Evolutionary conservation across 2,888 invertebrate genomes (phyloP), one percentile per base, ranked within the genome.

Genomic region (Rotaria macrura): DNA sequence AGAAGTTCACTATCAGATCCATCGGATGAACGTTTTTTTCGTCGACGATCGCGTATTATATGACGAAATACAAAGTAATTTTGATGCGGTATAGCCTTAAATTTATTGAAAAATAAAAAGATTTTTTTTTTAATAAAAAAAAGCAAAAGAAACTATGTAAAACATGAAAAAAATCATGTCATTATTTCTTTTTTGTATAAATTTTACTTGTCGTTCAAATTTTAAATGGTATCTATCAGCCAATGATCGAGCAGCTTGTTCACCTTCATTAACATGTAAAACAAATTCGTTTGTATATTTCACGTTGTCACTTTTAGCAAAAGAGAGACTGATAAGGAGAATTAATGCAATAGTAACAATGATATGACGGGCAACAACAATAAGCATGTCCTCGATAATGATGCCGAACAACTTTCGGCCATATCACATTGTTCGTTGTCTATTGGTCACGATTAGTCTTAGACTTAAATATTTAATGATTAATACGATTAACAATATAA

Each of bases 41-140:
- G 49, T 57, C 29, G 4, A 2, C 14, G n/a, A 72, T 14, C 34
- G 34, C 2, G 23, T 6, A 65, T 49, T 29, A 65, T 38, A 43
- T 85, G 85, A 47, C 65, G 65, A 43, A 84, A 85, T 65, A 84
- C 57, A 65, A 84, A 85, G 72, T 85, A 85, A 65, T 85, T 85
- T 40, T 83, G 57, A 47, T 85, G 43, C 65, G 83, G 57, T 47
- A 85, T 49, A 10, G 57, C 85, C 85, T 85, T 47, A 23, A 40
- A 40, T 79, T 17, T 40, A 23, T 40, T 40, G 9, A 23, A 79
- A 0, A 40, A 40, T 17, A 40, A 79, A 7, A 38, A 29, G n/a
- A n/a, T n/a, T n/a, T n/a, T n/a, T n/a, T n/a, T n/a, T n/a, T n/a
- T n/a, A n/a, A n/a, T n/a, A n/a, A n/a, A n/a, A n/a, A n/a, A n/a